Percentiles rank a stretch among this genome's conserved stretches.
phyloP scores from a whole-genome alignment of 2,797 vertebrate genomes.

The Myoxocephalus aenaeus region DNA sequence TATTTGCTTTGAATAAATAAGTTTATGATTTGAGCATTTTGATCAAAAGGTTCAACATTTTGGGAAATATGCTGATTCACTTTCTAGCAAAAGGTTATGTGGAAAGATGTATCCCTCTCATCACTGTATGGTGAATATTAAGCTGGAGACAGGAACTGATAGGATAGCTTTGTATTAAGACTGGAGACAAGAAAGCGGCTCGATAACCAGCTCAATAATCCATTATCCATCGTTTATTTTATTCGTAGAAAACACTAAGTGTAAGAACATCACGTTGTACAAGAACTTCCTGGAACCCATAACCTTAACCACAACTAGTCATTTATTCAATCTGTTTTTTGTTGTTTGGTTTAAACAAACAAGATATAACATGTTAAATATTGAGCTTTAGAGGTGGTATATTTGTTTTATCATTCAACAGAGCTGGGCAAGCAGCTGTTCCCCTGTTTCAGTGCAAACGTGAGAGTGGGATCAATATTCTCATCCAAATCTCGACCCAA shows the following conservation, averaged over 20 bases:
- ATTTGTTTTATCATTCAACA: background rate
- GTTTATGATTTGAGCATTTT: background rate
- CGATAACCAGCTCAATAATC: background rate
- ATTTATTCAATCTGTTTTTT: background rate
- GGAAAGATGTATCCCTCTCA: background rate
- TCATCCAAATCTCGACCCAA: background rate
- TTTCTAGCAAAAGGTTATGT: background rate
- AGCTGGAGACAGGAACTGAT: background rate
- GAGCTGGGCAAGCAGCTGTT: background rate
- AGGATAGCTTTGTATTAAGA: background rate
- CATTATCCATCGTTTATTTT: background rate
- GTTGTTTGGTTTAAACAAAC: background rate
- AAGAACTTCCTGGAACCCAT: background rate
- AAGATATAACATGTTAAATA: background rate
- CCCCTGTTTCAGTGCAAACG: background rate
- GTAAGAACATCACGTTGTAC: background rate
- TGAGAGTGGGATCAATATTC: background rate
- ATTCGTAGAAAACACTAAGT: background rate
- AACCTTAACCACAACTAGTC: background rate
- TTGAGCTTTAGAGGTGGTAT: background rate
- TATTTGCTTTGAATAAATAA: background rate
- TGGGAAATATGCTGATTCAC: background rate
- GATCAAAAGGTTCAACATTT: constrained; percentile 2
- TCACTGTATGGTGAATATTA: background rate
- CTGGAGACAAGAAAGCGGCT: background rate